Evolutionary conservation across 2,113 vertebrate genomes (phyloP).

Genomic region (Asarcornis scutulata): DNA sequence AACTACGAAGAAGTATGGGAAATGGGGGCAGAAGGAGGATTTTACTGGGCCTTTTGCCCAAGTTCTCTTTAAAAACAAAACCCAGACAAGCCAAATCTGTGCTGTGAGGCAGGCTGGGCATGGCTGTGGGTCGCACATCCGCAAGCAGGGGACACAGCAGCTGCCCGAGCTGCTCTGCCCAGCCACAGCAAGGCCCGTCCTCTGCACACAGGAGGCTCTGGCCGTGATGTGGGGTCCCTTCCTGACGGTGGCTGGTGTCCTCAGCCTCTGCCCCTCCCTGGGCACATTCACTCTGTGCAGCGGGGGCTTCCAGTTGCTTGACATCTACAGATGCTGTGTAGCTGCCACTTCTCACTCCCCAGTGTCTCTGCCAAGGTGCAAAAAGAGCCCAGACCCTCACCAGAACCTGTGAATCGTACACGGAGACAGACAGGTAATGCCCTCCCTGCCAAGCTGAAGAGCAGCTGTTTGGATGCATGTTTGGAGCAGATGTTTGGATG

Average conservation of each 20-base stretch:
- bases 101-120: background rate
- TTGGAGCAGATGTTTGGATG: background rate
- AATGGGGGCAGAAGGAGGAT: background rate
- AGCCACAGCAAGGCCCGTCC: background rate
- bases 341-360: background rate
- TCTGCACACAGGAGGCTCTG: background rate
- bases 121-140: background rate
- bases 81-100: background rate
- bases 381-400: background rate
- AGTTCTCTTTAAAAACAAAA: background rate
- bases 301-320: background rate
- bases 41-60: background rate
- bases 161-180: background rate
- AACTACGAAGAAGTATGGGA: background rate
- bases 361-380: background rate
- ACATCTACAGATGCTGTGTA: background rate
- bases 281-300: background rate
- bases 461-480: background rate
- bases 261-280: no score
- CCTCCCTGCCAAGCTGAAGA: background rate
- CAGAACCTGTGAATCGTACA: background rate
- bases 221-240: no score
- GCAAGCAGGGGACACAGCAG: background rate
- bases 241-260: no score
- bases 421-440: rapidly evolving